Conservation (phyloP, 2,797 vertebrate genomes). For the Sebastes minor region DNA sequence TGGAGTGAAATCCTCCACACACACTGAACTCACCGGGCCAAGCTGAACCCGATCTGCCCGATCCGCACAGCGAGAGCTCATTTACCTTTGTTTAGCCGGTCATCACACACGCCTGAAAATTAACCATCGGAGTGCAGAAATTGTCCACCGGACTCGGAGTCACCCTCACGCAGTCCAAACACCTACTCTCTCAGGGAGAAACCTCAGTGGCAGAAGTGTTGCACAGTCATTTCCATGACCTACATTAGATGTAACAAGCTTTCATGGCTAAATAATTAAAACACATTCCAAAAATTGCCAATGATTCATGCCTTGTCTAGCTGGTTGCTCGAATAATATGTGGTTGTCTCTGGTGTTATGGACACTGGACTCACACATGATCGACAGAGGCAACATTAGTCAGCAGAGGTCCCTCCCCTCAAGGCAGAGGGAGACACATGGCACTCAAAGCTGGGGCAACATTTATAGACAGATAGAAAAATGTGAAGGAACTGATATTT, state of each 20-base stretch:
- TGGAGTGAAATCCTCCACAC: constrained; percentile 69
- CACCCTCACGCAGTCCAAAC: constrained; percentile 20
- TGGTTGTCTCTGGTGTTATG: constrained; percentile 46
- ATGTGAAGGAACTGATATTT: constrained; percentile 19
- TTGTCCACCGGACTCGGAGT: constrained; percentile 24
- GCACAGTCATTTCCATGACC: constrained; percentile 57
- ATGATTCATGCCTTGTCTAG: constrained; percentile 26
- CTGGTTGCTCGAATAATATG: constrained; percentile 41
- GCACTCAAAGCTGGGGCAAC: constrained; percentile 60
- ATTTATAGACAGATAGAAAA: constrained; percentile 57
- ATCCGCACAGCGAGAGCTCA: constrained; percentile 61
- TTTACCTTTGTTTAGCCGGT: constrained; percentile 68
- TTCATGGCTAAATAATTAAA: constrained; percentile 51
- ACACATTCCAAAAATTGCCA: constrained; percentile 45
- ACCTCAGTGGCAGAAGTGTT: constrained; percentile 21
- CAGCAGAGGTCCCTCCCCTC: constrained; percentile 65
- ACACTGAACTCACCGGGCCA: constrained; percentile 60
- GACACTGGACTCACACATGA: constrained; percentile 63
- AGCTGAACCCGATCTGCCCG: constrained; percentile 45
- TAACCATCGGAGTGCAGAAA: constrained; percentile 17
- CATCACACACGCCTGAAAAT: constrained; percentile 64
- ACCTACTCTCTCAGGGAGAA: constrained; percentile 41
- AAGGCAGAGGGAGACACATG: constrained; percentile 70
- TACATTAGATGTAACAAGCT: constrained; percentile 59
- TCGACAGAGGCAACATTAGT: constrained; percentile 64